These are phyloP conservation scores for Lacerta bilineata DNA, from an alignment of 2,797 vertebrate species.

Conservation along the genomic window DNA sequence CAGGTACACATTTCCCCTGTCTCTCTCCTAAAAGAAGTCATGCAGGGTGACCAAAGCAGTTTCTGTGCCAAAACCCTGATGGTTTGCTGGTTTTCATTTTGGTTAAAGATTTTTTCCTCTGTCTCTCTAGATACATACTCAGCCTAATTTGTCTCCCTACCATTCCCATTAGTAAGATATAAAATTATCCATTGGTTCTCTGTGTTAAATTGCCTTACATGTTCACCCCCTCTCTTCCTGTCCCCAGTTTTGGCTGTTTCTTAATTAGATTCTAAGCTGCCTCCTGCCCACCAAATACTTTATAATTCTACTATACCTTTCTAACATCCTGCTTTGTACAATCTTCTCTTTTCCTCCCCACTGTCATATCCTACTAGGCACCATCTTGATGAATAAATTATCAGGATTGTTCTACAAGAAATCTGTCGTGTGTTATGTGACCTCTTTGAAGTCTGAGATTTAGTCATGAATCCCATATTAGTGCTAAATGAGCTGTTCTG, in stretches of 20 bases:
- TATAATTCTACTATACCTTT: constrained; percentile 48
- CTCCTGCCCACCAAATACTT: constrained; percentile 35
- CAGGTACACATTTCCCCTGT: no score
- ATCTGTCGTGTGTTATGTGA: constrained; percentile 67
- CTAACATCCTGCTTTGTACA: constrained; percentile 29
- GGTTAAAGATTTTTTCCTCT: not conserved
- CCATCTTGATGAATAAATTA: constrained; percentile 77
- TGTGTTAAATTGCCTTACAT: not conserved
- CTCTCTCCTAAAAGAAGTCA: no score
- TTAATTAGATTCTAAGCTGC: constrained; percentile 36
- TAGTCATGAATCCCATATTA: constrained; percentile 66
- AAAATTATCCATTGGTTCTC: accelerated
- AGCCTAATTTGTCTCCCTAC: not conserved
- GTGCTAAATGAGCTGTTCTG: constrained; percentile 56
- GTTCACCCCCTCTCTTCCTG: not conserved
- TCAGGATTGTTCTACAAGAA: constrained; percentile 75
- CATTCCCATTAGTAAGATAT: not conserved
- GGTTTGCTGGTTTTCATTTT: constrained; percentile 37
- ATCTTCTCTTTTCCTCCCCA: constrained; percentile 48
- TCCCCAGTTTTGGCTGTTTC: constrained; percentile 25
- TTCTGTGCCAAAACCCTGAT: constrained; percentile 16
- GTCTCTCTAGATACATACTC: not conserved
- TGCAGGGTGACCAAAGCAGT: no score
- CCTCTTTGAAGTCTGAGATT: constrained; percentile 68
- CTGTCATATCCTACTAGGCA: constrained; percentile 58